Percentiles rank a stretch among this genome's conserved stretches.
phyloP scores from a whole-genome alignment of 2,888 invertebrate genomes.

The Catocala sponsa region DNA sequence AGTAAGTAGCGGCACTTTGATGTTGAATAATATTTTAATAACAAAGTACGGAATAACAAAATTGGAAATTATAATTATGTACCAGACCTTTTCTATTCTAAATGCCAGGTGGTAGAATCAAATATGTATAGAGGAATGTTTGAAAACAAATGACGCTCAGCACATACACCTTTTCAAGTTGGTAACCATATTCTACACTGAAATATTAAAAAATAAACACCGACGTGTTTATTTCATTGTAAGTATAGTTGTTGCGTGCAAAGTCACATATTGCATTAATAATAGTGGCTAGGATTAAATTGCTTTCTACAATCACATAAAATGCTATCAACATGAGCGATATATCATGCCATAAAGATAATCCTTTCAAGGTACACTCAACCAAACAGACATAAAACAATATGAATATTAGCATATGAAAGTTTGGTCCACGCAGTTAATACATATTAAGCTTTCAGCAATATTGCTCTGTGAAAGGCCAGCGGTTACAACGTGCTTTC shows the following conservation, averaged over 20 bases:
- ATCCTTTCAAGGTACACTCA: conserved; percentile 27
- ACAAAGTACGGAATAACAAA: conserved; percentile 14
- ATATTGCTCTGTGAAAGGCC: conserved; percentile 80
- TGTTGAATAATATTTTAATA: conserved; percentile 33
- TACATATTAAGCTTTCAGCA: conserved; percentile 78
- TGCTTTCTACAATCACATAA: too few species aligned
- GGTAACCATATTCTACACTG: too few species aligned
- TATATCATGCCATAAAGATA: conserved; percentile 25
- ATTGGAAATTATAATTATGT: not conserved
- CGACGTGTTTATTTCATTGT: too few species aligned
- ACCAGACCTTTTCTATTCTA: too few species aligned
- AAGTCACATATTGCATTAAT: too few species aligned
- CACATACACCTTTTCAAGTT: too few species aligned
- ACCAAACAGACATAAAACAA: conserved; percentile 39
- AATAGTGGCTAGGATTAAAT: too few species aligned
- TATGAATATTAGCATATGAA: conserved; percentile 49
- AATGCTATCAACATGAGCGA: not conserved
- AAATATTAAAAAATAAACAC: too few species aligned
- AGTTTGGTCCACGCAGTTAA: conserved; percentile 61
- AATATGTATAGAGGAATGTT: too few species aligned
- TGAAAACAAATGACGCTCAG: too few species aligned
- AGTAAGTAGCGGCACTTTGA: conserved; percentile 46
- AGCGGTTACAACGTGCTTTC: conserved; percentile 76
- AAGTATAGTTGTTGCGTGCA: too few species aligned
- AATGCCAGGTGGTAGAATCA: too few species aligned